Conservation (phyloP, 2,797 vertebrate genomes). For the Phalanger gymnotis region DNA sequence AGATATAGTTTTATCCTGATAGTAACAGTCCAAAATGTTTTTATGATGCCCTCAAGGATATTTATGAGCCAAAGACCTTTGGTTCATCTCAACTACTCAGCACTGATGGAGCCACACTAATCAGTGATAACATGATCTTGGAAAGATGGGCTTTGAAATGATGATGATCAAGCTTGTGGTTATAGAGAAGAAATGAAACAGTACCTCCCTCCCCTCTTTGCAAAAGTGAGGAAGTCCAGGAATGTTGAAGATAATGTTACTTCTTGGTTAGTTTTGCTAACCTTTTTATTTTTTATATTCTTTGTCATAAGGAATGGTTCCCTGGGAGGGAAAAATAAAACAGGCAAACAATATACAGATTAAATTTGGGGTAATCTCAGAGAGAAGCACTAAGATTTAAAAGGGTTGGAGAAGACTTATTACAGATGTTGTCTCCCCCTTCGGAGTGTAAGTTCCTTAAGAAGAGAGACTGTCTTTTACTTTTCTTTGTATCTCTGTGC, state of each 20-base stretch:
- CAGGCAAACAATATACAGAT: background rate
- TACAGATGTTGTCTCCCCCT: background rate
- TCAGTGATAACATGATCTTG: too few species aligned
- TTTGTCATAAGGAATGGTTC: background rate
- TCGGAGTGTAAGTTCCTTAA: background rate
- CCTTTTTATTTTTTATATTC: background rate
- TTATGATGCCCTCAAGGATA: too few species aligned
- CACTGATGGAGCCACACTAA: too few species aligned
- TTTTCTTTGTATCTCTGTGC: background rate
- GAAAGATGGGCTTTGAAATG: too few species aligned
- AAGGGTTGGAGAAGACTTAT: background rate
- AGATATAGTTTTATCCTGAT: too few species aligned
- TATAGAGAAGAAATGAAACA: too few species aligned
- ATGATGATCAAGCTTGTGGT: too few species aligned
- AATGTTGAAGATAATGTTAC: background rate
- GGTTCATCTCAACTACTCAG: too few species aligned
- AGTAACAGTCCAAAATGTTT: too few species aligned
- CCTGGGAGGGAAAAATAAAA: background rate
- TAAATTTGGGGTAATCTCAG: background rate
- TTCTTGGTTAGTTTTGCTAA: background rate
- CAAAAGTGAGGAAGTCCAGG: too few species aligned
- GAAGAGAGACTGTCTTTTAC: background rate
- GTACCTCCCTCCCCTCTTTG: too few species aligned
- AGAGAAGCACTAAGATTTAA: background rate
- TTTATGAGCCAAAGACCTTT: too few species aligned